These are phyloP conservation scores for Pristionchus entomophagus DNA, from an alignment of 2,888 invertebrate genomes.

Conservation along the genomic window DNA sequence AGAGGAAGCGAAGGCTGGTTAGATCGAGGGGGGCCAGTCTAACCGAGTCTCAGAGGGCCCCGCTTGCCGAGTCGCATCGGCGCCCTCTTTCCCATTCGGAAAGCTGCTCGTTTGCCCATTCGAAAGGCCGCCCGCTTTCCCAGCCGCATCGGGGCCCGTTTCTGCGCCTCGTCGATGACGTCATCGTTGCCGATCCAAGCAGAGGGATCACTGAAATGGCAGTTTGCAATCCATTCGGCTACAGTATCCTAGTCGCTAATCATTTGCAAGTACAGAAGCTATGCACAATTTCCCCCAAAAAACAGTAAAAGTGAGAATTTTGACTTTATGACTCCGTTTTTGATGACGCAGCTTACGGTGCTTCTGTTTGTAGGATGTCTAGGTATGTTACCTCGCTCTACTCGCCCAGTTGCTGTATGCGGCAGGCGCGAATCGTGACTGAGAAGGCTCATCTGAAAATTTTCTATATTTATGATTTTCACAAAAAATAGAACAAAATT, in stretches of 20 bases:
- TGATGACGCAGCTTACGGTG: background rate
- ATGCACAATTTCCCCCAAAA: too few relatives aligned
- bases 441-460: background rate
- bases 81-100: slow-evolving; percentile 64
- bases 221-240: too few relatives aligned
- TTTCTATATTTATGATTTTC: background rate
- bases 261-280: too few relatives aligned
- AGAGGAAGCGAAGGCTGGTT: background rate
- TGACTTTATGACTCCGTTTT: too few relatives aligned
- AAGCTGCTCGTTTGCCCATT: slow-evolving; percentile 60
- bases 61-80: slow-evolving; percentile 62
- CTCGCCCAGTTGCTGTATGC: slow-evolving; percentile 7
- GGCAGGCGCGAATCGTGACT: background rate
- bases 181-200: slow-evolving; percentile 45
- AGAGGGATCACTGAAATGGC: background rate
- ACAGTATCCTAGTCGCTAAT: too few relatives aligned
- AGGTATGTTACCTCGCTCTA: background rate
- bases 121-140: slow-evolving; percentile 60
- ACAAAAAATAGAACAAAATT: too few relatives aligned
- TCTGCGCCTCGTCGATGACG: background rate
- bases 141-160: slow-evolving; percentile 48
- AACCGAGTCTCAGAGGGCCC: slow-evolving; percentile 58
- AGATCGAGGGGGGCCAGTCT: background rate
- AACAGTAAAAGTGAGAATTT: too few relatives aligned
- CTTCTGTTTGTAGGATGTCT: background rate